phyloP scores from a whole-genome alignment of 1,140 invertebrate genomes.

The Mesaphorura yosii region DNA sequence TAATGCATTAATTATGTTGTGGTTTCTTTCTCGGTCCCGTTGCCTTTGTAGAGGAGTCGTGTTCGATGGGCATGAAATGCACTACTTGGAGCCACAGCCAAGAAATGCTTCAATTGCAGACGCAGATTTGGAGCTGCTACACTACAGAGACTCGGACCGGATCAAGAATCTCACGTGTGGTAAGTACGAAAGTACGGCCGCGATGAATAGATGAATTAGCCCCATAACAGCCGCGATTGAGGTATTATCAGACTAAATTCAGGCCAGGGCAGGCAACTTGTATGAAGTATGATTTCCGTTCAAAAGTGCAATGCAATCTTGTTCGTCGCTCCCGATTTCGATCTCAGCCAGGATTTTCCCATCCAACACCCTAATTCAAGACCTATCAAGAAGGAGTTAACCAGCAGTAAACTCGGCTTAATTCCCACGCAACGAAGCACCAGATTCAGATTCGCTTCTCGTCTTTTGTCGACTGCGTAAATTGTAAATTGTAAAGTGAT shows the following conservation, averaged over 20 bases:
- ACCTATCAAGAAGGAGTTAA: too few relatives aligned
- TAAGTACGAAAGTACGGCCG: slow-evolving; percentile 35
- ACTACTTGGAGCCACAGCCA: slow-evolving; percentile 54
- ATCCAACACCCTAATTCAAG: neutral
- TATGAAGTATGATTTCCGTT: neutral
- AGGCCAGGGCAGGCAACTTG: neutral
- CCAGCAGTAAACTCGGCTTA: too few relatives aligned
- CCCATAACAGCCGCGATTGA: too few relatives aligned
- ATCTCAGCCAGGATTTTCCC: neutral
- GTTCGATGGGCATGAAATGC: slow-evolving; percentile 60
- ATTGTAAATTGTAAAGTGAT: too few relatives aligned
- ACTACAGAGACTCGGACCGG: slow-evolving; percentile 18
- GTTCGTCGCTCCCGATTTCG: neutral
- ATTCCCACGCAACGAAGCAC: too few relatives aligned
- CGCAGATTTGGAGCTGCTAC: slow-evolving; percentile 20
- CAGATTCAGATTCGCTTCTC: too few relatives aligned
- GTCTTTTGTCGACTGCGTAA: too few relatives aligned
- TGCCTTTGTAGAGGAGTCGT: slow-evolving; percentile 60
- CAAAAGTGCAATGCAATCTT: neutral
- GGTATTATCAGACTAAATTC: neutral
- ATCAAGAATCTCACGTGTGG: slow-evolving; percentile 56
- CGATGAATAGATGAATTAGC: neutral
- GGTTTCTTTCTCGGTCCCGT: slow-evolving; percentile 26
- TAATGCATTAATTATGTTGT: neutral
- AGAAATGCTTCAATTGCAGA: slow-evolving; percentile 32